phyloP scores from a whole-genome alignment of 2,797 vertebrate species.

The Tragopan temminckii region DNA sequence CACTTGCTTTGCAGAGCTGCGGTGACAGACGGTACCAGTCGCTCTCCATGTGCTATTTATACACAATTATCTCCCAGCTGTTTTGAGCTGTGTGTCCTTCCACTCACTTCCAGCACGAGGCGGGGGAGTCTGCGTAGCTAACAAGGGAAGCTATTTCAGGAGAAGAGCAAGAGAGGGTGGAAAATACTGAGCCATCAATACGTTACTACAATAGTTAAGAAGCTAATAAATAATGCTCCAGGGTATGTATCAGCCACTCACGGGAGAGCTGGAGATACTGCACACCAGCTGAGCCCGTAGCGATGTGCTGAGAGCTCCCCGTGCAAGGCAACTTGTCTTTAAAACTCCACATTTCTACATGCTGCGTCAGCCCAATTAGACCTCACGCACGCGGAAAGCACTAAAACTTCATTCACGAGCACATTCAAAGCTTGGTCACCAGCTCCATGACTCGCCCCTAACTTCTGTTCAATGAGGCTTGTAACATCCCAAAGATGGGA shows the following conservation, averaged over 20 bases:
- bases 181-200: conserved; percentile 40
- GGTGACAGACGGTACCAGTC: neutral
- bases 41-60: conserved; percentile 45
- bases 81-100: conserved; percentile 42
- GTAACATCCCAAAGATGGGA: fast-evolving
- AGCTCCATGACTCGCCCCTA: neutral
- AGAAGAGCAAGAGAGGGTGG: neutral
- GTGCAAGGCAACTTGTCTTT: neutral
- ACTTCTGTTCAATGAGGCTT: neutral
- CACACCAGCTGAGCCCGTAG: neutral
- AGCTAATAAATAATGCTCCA: neutral
- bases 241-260: neutral
- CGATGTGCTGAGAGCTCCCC: neutral
- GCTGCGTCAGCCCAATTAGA: neutral
- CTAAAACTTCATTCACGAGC: neutral
- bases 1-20: neutral
- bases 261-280: neutral
- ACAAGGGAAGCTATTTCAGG: conserved; percentile 48
- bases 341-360: neutral
- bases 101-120: neutral
- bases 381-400: fast-evolving
- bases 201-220: neutral
- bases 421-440: neutral
- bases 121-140: neutral
- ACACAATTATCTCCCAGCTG: neutral